These are phyloP conservation scores for Chlorops oryzae DNA, from an alignment of 1,140 invertebrate genomes.

Conservation along the genomic window DNA sequence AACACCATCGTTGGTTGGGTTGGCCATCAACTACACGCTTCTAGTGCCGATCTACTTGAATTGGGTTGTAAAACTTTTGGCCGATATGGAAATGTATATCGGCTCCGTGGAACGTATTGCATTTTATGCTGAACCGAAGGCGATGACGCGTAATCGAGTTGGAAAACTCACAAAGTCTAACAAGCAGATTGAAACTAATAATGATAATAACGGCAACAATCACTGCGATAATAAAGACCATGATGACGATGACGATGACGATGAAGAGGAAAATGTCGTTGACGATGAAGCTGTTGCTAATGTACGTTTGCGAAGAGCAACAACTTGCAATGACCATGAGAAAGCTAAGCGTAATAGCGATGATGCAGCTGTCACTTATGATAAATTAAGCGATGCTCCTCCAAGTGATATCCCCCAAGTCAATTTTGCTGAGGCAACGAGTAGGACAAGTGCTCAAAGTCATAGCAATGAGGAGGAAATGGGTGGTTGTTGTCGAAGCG, in stretches of 20 bases:
- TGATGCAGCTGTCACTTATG: neutral
- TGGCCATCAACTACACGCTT: constrained; percentile 75
- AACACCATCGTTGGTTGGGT: constrained; percentile 59
- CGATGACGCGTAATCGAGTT: neutral
- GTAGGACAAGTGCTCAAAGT: neutral
- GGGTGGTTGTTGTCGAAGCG: neutral
- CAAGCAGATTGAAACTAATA: no score
- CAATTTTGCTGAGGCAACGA: neutral
- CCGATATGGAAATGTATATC: constrained; percentile 74
- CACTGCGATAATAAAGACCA: constrained; percentile 30
- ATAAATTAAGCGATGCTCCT: neutral
- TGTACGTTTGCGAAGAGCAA: no score
- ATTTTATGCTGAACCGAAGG: constrained; percentile 50
- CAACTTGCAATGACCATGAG: neutral
- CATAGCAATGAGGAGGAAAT: neutral
- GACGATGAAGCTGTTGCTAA: constrained; percentile 7
- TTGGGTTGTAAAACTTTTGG: constrained; percentile 73
- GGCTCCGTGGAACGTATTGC: constrained; percentile 67
- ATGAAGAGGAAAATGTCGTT: constrained; percentile 29
- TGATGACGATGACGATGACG: constrained; percentile 13
- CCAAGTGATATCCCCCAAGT: neutral
- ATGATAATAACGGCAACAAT: constrained; percentile 28
- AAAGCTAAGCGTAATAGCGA: neutral
- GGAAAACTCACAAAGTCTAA: no score
- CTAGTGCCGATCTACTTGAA: constrained; percentile 74